Conservation (phyloP, 1,140 invertebrate species). For the Eurosta solidaginis region DNA sequence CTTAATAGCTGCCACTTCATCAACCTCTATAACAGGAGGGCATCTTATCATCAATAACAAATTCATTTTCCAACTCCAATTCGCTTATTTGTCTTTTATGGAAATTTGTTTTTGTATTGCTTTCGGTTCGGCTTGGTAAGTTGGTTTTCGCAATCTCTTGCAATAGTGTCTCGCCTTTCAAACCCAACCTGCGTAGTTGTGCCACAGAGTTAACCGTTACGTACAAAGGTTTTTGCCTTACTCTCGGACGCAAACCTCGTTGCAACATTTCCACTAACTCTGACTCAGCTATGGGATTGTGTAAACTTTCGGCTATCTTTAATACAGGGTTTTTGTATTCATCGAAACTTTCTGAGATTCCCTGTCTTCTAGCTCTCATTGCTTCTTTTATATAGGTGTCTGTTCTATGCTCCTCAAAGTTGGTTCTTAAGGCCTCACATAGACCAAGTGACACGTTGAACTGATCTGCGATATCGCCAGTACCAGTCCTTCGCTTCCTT, state of each 20-base stretch:
- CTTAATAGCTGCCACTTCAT: too few relatives aligned
- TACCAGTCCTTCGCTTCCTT: neutral
- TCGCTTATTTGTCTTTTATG: too few relatives aligned
- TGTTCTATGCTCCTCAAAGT: neutral
- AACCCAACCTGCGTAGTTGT: neutral
- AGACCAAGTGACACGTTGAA: too few relatives aligned
- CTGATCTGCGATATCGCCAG: too few relatives aligned
- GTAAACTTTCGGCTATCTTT: neutral
- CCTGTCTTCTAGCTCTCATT: neutral
- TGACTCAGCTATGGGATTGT: neutral
- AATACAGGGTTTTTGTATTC: neutral
- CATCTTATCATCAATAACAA: too few relatives aligned
- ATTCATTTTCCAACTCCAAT: too few relatives aligned
- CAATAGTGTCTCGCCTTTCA: too few relatives aligned
- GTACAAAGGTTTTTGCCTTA: neutral
- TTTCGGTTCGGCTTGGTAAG: too few relatives aligned
- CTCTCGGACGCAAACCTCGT: too few relatives aligned
- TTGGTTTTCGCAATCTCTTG: too few relatives aligned
- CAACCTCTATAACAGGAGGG: too few relatives aligned
- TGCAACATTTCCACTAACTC: neutral
- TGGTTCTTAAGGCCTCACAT: neutral
- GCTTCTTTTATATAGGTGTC: neutral
- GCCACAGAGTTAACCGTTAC: neutral
- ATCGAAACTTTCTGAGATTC: neutral
- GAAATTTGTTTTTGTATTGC: too few relatives aligned